Evolutionary conservation across 1,140 invertebrate species (phyloP).

Genomic region (Chymomyza costata): DNA sequence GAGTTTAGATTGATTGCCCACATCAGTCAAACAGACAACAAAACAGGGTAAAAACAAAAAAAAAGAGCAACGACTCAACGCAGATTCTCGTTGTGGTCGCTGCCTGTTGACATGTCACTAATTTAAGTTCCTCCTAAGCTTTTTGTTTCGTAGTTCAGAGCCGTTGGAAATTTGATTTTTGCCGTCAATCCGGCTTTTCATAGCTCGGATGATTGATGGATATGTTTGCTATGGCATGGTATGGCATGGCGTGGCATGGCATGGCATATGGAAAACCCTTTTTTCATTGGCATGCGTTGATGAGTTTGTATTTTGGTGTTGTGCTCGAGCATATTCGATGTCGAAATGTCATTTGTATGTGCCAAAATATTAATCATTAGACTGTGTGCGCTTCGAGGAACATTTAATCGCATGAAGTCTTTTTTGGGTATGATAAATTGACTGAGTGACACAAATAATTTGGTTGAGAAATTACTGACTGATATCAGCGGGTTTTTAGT

Average conservation of each 20-base stretch:
- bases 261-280: too few relatives aligned
- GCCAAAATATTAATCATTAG: slow-evolving; percentile 1
- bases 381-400: slow-evolving; percentile 40
- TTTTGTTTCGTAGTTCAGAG: slow-evolving; percentile 29
- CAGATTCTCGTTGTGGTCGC: slow-evolving; percentile 16
- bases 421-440: slow-evolving; percentile 30
- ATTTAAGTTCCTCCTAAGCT: slow-evolving; percentile 51
- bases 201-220: slow-evolving; percentile 3
- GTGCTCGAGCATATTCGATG: background rate
- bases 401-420: slow-evolving; percentile 56
- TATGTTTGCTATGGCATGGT: too few relatives aligned
- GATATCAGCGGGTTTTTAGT: slow-evolving; percentile 50
- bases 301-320: background rate
- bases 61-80: background rate
- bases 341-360: too few relatives aligned
- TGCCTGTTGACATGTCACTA: slow-evolving; percentile 65
- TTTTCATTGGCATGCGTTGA: too few relatives aligned
- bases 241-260: too few relatives aligned
- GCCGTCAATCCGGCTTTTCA: slow-evolving; percentile 14
- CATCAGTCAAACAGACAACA: slow-evolving; percentile 57
- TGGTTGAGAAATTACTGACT: too few relatives aligned
- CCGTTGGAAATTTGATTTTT: slow-evolving; percentile 50
- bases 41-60: slow-evolving; percentile 19
- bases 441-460: slow-evolving; percentile 4
- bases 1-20: slow-evolving; percentile 72